phyloP scores from a whole-genome alignment of 2,113 vertebrate species.

The Paratilapia polleni region DNA sequence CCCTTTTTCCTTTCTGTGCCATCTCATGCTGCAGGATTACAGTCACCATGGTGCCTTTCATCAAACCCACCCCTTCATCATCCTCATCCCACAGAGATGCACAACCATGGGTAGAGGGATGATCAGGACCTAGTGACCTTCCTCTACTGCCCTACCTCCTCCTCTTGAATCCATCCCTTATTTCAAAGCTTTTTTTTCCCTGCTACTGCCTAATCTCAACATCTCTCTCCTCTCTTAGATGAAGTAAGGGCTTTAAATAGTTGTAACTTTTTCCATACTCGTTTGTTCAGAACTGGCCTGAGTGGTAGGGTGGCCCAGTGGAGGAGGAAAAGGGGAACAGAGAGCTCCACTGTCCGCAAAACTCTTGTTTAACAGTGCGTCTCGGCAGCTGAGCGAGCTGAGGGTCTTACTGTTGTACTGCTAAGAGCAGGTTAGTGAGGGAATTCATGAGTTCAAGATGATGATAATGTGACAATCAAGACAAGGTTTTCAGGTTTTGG shows the following conservation, averaged over 20 bases:
- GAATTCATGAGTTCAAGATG: too few species aligned
- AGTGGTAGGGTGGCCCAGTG: too few species aligned
- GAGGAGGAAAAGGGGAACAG: too few species aligned
- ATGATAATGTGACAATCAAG: too few species aligned
- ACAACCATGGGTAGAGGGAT: background rate
- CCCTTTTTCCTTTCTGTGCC: slow-evolving; percentile 26
- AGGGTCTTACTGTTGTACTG: too few species aligned
- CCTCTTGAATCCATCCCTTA: background rate
- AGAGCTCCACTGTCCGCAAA: too few species aligned
- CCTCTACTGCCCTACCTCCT: background rate
- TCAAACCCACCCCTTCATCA: background rate
- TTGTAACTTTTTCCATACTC: background rate
- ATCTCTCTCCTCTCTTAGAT: background rate
- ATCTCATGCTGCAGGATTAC: slow-evolving; percentile 49
- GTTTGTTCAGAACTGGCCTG: background rate
- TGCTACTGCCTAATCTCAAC: background rate
- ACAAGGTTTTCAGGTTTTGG: background rate
- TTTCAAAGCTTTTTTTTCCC: background rate
- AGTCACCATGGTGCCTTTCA: slow-evolving; percentile 10
- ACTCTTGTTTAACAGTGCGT: too few species aligned
- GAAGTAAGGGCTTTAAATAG: background rate
- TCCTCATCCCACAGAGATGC: background rate
- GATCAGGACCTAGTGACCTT: background rate
- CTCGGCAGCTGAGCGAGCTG: too few species aligned
- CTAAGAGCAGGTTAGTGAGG: background rate